Conservation (phyloP, 2,797 vertebrate genomes). For the Halcyon badia region DNA sequence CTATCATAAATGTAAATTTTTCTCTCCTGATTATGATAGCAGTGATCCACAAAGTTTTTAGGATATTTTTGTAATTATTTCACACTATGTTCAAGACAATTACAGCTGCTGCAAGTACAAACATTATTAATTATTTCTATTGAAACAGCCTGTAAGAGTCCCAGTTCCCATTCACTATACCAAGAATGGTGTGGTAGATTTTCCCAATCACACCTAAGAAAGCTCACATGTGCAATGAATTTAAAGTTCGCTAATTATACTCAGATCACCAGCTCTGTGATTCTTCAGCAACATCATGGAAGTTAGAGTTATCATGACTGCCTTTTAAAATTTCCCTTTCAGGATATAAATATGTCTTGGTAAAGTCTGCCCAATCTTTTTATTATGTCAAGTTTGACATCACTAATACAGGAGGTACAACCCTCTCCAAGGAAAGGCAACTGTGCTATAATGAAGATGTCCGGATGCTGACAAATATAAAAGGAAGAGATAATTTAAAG, state of each 20-base stretch:
- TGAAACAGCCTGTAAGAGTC: not conserved
- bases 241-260: not conserved
- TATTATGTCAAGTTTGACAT: not conserved
- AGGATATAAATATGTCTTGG: not conserved
- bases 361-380: not conserved
- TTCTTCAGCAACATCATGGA: not conserved
- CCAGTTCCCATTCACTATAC: not conserved
- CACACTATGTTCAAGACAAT: not conserved
- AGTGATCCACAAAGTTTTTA: not conserved
- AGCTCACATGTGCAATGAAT: not conserved
- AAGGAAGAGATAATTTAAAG: not conserved
- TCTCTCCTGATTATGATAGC: not conserved
- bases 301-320: not conserved
- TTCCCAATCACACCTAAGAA: not conserved
- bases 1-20: not conserved
- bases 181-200: not conserved
- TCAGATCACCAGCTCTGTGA: not conserved
- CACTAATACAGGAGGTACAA: not conserved
- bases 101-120: not conserved
- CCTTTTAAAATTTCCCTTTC: not conserved
- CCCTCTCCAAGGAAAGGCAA: not conserved
- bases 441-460: not conserved
- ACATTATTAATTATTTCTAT: not conserved
- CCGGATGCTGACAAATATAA: not conserved
- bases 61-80: not conserved